Base-by-base conservation (phyloP, 2,113 vertebrate genomes). In the Odocoileus hemionus region DNA sequence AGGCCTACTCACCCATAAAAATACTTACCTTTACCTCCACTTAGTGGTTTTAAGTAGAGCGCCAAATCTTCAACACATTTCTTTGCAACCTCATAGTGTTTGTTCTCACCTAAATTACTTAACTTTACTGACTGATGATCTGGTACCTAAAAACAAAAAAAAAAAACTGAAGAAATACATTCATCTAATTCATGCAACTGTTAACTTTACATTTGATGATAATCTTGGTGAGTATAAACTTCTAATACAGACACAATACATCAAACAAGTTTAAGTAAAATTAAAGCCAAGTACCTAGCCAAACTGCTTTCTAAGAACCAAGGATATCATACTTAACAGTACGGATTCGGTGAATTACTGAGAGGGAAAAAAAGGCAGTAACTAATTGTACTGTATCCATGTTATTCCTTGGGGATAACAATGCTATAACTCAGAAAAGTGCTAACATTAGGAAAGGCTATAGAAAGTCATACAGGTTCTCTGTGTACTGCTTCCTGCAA, bases 21-120 rank as follows among this genome's bases (percentile, higher is more conserved):
- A 82, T 26, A 98, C 99, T 98, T 98, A 99, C 99, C 99, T 99
- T 99, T 99, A 88, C 99, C 99, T 97, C 99, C 99, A 95, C 99
- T 99, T 98, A 99, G 99, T 7, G 99, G 99, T 98, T 99, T 99
- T 85, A 99, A 99, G 98, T 99, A 99, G 98, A 99, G 99, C 36
- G 99, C 99, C 98, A 99, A 99, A 98, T 99, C 99, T 98, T 99
- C 99, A 97, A 99, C 99, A 67, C 99, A 99, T 96, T 99, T 99
- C 98, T 99, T 99, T 99, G 99, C 99, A 96, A 99, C 99, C 96
- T 99, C 99, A 98, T 99, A 99, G 98, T 99, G 99, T 98, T 99
- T 99, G 87, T 99, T 99, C 97, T 99, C 99, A 96, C 99, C 99
- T 91, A 99, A 96, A 97, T 99, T 99, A 98, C 98, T 99, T 98